These are phyloP conservation scores for Ganaspis sp. DNA, from an alignment of 1,140 invertebrate species.

Conservation along the genomic window DNA sequence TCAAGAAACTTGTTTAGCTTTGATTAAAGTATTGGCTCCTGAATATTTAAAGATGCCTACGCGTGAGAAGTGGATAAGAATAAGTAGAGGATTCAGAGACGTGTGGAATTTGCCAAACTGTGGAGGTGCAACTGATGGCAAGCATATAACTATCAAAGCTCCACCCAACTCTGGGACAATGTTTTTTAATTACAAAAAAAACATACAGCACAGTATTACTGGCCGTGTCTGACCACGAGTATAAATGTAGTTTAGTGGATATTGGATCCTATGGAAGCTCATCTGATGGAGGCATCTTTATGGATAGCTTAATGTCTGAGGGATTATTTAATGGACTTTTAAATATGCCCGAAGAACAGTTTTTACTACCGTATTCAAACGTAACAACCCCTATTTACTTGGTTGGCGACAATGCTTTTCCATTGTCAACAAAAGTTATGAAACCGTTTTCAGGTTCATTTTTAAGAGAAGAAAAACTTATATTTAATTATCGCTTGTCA, in stretches of 20 bases:
- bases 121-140: constrained; percentile 53
- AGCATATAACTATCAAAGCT: constrained; percentile 41
- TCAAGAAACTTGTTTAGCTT: constrained; percentile 27
- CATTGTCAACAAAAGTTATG: constrained; percentile 67
- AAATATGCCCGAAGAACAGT: neutral
- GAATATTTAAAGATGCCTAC: constrained; percentile 31
- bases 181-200: constrained; percentile 58
- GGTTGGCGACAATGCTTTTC: constrained; percentile 74
- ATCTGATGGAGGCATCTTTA: constrained; percentile 51
- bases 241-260: constrained; percentile 61
- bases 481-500: constrained; percentile 33
- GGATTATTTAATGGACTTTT: constrained; percentile 4
- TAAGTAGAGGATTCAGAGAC: constrained; percentile 58
- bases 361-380: neutral
- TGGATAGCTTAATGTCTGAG: constrained; percentile 42
- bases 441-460: constrained; percentile 63
- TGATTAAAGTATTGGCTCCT: constrained; percentile 33
- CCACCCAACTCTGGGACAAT: constrained; percentile 47
- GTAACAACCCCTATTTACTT: constrained; percentile 54
- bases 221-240: constrained; percentile 54
- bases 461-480: constrained; percentile 7
- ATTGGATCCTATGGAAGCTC: constrained; percentile 63
- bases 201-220: constrained; percentile 49
- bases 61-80: constrained; percentile 59
- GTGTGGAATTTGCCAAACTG: constrained; percentile 67